Percentiles rank a stretch among this genome's conserved stretches.
Conservation (phyloP, 2,888 invertebrate species). For the Girardia tigrina region DNA sequence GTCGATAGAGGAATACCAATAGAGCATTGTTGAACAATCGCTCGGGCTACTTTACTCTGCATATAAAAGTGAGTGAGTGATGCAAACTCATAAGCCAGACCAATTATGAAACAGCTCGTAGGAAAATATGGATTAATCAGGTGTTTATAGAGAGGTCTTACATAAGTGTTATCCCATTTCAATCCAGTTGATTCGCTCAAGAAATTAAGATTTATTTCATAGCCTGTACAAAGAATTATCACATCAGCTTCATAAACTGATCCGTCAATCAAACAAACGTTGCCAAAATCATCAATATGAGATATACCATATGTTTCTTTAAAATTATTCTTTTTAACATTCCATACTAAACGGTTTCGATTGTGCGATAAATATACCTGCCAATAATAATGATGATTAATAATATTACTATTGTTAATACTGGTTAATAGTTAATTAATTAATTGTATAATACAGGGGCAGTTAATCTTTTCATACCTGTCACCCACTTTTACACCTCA, state of each 20-base stretch:
- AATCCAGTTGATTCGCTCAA: not conserved
- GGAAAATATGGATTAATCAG: not conserved
- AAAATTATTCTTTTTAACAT: not conserved
- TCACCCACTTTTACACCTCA: too few relatives aligned
- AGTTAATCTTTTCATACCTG: too few relatives aligned
- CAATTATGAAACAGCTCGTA: not conserved
- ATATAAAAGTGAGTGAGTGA: not conserved
- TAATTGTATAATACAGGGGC: too few relatives aligned
- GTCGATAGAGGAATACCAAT: not conserved
- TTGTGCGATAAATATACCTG: not conserved
- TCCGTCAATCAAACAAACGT: not conserved
- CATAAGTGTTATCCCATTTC: not conserved
- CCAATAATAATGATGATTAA: too few relatives aligned
- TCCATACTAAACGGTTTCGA: not conserved
- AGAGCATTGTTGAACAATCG: not conserved
- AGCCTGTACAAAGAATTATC: not conserved
- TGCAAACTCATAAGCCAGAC: not conserved
- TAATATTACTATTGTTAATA: too few relatives aligned
- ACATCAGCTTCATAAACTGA: not conserved
- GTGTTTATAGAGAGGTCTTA: slow-evolving; percentile 14
- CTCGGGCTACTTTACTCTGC: not conserved
- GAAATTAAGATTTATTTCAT: not conserved
- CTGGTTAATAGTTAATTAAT: too few relatives aligned
- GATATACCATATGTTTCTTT: not conserved
- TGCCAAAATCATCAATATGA: not conserved